Conservation (phyloP, 2,113 vertebrate genomes). For the Rhinoderma darwinii region DNA sequence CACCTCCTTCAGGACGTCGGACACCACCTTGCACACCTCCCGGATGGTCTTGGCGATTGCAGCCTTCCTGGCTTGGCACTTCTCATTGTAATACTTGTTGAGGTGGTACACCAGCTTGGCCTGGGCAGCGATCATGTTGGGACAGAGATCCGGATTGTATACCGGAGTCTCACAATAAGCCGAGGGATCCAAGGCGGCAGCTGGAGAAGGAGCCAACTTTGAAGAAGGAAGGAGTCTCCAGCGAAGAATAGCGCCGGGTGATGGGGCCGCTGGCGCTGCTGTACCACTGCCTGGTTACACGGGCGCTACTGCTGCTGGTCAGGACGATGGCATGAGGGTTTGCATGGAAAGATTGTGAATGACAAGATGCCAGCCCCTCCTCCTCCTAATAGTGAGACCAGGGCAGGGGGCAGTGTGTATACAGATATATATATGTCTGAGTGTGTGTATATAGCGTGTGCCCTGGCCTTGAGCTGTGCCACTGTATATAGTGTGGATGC, state of each 20-base stretch:
- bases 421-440: slow-evolving; percentile 71
- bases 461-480: slow-evolving; percentile 73
- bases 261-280: background rate
- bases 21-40: slow-evolving; percentile 99
- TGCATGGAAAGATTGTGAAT: slow-evolving; percentile 63
- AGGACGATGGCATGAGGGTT: slow-evolving; percentile 40
- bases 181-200: slow-evolving; percentile 99
- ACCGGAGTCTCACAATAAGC: slow-evolving; percentile 99
- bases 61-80: slow-evolving; percentile 96
- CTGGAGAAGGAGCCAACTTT: slow-evolving; percentile 98
- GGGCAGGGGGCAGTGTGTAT: slow-evolving; percentile 73
- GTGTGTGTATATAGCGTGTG: slow-evolving; percentile 68
- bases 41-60: slow-evolving; percentile 97
- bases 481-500: slow-evolving; percentile 73
- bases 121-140: slow-evolving; percentile 99
- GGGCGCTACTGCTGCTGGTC: slow-evolving; percentile 47
- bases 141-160: slow-evolving; percentile 99
- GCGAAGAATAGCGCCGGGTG: slow-evolving; percentile 40
- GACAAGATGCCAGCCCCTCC: background rate
- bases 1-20: slow-evolving; percentile 97
- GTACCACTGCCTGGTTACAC: slow-evolving; percentile 52
- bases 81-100: slow-evolving; percentile 99
- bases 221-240: slow-evolving; percentile 75
- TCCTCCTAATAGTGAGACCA: slow-evolving; percentile 29
- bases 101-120: slow-evolving; percentile 99